phyloP scores from a whole-genome alignment of 2,113 vertebrate genomes.

The Daboia siamensis region DNA sequence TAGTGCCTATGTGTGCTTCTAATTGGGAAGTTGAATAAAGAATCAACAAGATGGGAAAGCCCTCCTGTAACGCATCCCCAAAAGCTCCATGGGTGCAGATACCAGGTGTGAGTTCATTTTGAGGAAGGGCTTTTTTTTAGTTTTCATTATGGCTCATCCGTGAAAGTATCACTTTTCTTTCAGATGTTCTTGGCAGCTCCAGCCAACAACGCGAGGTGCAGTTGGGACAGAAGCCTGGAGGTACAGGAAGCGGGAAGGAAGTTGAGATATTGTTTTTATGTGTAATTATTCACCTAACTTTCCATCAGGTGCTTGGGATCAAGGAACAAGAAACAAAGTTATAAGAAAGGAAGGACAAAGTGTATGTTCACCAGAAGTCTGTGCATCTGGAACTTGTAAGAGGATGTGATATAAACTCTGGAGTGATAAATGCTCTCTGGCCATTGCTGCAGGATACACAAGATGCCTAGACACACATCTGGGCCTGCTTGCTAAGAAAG shows the following conservation, averaged over 20 bases:
- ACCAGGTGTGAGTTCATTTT: neutral
- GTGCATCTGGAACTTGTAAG: constrained; percentile 67
- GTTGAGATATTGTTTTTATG: neutral
- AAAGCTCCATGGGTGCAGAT: neutral
- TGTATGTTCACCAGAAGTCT: constrained; percentile 37
- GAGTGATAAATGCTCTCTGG: constrained; percentile 60
- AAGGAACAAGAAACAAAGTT: constrained; percentile 37
- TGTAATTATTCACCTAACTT: constrained; percentile 33
- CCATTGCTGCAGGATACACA: constrained; percentile 39
- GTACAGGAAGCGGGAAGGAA: constrained; percentile 48
- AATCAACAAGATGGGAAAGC: neutral
- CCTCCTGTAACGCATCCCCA: neutral
- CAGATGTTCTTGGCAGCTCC: neutral
- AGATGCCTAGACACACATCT: constrained; percentile 18
- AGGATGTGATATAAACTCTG: constrained; percentile 60
- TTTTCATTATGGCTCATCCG: neutral
- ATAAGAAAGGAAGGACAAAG: constrained; percentile 47
- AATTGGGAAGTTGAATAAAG: neutral
- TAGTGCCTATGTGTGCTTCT: neutral
- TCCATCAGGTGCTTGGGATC: constrained; percentile 57
- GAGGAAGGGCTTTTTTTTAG: neutral
- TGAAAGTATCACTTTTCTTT: neutral
- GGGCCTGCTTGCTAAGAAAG: neutral
- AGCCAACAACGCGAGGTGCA: neutral
- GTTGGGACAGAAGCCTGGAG: neutral